phyloP scores from a whole-genome alignment of 2,113 vertebrate genomes.

The Willisornis vidua region DNA sequence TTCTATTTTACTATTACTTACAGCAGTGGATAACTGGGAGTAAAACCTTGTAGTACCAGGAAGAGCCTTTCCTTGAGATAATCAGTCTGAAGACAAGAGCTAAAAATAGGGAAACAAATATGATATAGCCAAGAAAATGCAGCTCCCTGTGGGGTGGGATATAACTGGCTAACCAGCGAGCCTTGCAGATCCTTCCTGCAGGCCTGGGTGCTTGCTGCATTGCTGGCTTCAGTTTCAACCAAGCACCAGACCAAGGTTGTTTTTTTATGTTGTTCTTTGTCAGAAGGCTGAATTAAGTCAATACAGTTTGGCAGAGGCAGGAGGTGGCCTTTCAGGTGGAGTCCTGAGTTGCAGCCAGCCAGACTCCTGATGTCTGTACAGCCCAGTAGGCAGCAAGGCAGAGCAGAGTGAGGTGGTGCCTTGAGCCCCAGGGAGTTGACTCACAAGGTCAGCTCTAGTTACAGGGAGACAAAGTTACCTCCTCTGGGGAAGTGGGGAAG shows the following conservation, averaged over 20 bases:
- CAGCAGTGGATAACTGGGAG: background rate
- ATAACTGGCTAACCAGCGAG: background rate
- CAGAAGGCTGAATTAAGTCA: background rate
- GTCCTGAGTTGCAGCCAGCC: background rate
- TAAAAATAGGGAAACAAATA: background rate
- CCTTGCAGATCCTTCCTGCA: background rate
- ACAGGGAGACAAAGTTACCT: background rate
- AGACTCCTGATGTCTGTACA: background rate
- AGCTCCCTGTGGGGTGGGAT: background rate
- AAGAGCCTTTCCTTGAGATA: background rate
- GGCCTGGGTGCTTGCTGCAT: background rate
- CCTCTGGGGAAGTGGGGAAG: background rate
- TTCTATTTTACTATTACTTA: background rate
- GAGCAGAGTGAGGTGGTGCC: background rate
- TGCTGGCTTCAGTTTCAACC: background rate
- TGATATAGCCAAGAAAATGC: background rate
- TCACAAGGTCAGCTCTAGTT: background rate
- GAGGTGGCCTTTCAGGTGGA: background rate
- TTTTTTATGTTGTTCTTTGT: background rate
- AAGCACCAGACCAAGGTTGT: accelerated
- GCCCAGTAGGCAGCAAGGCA: background rate
- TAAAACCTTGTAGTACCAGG: background rate
- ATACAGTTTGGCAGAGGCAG: background rate
- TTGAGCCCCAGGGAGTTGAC: background rate
- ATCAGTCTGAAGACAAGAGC: background rate